Conservation (phyloP, 2,888 invertebrate species). For the Artemia sinica region DNA sequence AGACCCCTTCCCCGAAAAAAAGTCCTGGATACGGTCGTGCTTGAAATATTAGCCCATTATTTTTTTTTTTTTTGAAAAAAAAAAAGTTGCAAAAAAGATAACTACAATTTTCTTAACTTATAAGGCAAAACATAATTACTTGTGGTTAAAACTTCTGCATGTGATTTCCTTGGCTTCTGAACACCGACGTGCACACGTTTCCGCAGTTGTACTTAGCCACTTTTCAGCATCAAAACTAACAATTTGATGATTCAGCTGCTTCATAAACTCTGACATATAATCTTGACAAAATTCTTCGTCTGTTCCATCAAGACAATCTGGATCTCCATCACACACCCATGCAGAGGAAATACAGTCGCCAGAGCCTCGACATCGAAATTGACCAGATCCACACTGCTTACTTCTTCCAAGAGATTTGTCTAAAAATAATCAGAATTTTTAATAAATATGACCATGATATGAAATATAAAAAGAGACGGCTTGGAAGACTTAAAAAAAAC, state of each 20-base stretch:
- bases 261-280: conserved; percentile 35
- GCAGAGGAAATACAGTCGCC: conserved; percentile 22
- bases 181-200: conserved; percentile 41
- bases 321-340: conserved; percentile 19
- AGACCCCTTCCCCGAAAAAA: no score
- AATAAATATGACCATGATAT: no score
- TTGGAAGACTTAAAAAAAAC: not conserved
- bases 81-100: no score
- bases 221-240: conserved; percentile 39
- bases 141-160: conserved; percentile 44
- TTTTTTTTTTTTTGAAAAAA: no score
- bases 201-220: conserved; percentile 38
- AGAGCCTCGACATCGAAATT: not conserved
- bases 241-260: conserved; percentile 33
- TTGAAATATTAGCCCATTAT: no score
- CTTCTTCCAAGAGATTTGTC: not conserved
- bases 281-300: conserved; percentile 39
- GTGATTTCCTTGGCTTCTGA: conserved; percentile 38
- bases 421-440: no score
- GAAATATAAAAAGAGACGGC: not conserved
- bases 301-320: conserved; percentile 42
- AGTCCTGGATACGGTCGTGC: no score
- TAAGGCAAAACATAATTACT: conserved; percentile 30
- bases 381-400: not conserved
- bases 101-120: no score